These are phyloP conservation scores for Sesamia nonagrioides DNA, from an alignment of 1,140 invertebrate species.

Conservation along the genomic window DNA sequence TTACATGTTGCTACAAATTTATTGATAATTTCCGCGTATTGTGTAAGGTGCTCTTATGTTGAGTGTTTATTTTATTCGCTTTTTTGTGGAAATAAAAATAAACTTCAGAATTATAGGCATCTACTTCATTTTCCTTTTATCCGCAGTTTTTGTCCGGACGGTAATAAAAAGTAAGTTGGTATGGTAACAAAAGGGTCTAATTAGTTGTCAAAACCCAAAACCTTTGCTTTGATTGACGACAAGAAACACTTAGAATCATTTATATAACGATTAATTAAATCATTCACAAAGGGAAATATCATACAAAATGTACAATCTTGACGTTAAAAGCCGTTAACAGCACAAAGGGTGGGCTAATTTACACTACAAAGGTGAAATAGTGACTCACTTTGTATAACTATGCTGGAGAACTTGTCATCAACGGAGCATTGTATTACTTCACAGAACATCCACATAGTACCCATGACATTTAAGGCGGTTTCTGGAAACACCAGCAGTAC, in stretches of 20 bases:
- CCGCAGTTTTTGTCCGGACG: too few species aligned
- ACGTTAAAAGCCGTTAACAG: conserved; percentile 20
- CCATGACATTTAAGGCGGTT: conserved; percentile 92
- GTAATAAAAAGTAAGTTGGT: too few species aligned
- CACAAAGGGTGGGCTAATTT: conserved; percentile 30
- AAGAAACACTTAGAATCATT: conserved; percentile 11
- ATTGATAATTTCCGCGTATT: too few species aligned
- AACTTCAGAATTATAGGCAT: too few species aligned
- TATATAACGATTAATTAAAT: conserved; percentile 27
- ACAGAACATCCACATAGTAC: conserved; percentile 94
- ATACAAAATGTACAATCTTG: conserved; percentile 26
- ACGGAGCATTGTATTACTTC: conserved; percentile 90
- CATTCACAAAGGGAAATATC: conserved; percentile 20
- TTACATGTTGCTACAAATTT: too few species aligned
- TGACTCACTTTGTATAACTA: conserved; percentile 91
- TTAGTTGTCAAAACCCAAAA: neutral
- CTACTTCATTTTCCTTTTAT: too few species aligned
- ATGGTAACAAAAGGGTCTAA: neutral
- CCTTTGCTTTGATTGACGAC: neutral
- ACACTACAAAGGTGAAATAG: neutral
- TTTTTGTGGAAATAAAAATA: too few species aligned
- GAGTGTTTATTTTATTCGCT: too few species aligned
- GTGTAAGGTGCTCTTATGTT: too few species aligned
- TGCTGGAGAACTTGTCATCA: conserved; percentile 90
- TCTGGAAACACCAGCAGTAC: conserved; percentile 92